Percentiles rank a stretch among this genome's conserved stretches.
Conservation (phyloP, 2,797 vertebrate species). For the Phaenicophaeus curvirostris region DNA sequence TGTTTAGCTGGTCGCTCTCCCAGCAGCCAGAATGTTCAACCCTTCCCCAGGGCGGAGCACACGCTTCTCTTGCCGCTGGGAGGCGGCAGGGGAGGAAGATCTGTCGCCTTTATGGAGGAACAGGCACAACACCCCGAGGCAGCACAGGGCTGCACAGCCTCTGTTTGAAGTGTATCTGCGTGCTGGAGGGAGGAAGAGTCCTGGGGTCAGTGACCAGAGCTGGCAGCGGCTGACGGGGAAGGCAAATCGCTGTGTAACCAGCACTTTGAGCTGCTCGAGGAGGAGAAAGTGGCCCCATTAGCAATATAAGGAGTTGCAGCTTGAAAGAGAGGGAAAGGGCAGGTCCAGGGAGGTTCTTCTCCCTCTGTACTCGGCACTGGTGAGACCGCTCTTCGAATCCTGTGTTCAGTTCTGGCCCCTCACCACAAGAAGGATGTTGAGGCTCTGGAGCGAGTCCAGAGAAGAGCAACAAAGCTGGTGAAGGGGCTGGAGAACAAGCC, state of each 20-base stretch:
- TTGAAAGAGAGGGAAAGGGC: neutral
- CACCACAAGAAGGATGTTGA: no score
- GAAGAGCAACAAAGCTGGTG: no score
- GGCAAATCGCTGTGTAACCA: neutral
- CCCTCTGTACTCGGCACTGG: no score
- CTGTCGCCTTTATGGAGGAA: neutral
- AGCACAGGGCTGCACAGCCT: neutral
- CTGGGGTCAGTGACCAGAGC: neutral
- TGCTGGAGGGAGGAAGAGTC: neutral
- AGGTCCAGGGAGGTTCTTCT: no score
- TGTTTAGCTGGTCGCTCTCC: neutral
- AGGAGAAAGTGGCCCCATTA: neutral
- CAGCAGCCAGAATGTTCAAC: neutral
- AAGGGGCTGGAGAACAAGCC: no score
- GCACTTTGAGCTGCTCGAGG: neutral
- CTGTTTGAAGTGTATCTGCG: neutral
- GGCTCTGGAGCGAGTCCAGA: no score
- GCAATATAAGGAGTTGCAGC: neutral
- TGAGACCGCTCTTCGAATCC: no score
- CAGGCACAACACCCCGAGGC: neutral
- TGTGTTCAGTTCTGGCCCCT: no score
- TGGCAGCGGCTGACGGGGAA: neutral
- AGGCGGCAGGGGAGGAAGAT: neutral
- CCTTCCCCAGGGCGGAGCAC: neutral
- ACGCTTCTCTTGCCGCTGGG: rapidly evolving